These are phyloP conservation scores for Cynocephalus volans DNA, from an alignment of 2,113 vertebrate genomes.

Conservation along the genomic window DNA sequence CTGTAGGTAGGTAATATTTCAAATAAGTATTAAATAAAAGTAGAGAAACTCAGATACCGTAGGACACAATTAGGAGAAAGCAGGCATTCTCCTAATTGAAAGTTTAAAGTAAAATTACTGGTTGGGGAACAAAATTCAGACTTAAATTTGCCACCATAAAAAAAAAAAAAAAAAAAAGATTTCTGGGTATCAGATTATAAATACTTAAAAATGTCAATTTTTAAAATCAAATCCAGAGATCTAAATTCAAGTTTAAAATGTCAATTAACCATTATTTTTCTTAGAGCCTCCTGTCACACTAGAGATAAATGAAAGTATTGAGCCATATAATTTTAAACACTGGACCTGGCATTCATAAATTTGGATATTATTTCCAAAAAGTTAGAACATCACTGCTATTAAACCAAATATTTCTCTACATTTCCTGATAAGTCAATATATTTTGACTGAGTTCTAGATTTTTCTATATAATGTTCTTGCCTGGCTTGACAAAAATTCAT, in stretches of 20 bases:
- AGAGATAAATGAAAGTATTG: conserved; percentile 1
- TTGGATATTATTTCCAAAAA: conserved; percentile 40
- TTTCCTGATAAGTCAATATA: conserved; percentile 27
- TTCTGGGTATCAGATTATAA: neutral
- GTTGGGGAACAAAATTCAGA: conserved; percentile 29
- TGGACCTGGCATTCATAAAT: conserved; percentile 1
- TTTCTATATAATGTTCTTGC: neutral
- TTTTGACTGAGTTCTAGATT: conserved; percentile 43
- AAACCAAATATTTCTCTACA: conserved; percentile 27
- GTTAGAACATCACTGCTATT: conserved; percentile 14
- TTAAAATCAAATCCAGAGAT: conserved; percentile 40
- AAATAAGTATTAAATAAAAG: neutral
- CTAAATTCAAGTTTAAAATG: conserved; percentile 67
- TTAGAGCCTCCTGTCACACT: neutral
- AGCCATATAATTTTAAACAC: conserved; percentile 13
- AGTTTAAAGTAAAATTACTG: conserved; percentile 23
- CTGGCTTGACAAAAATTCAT: conserved; percentile 22
- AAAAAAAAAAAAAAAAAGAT: neutral
- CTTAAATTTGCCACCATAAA: conserved; percentile 34
- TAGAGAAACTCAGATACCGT: conserved; percentile 5
- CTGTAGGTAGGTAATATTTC: neutral
- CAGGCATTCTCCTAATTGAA: neutral
- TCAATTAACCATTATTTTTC: conserved; percentile 6
- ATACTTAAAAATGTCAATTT: conserved; percentile 59
- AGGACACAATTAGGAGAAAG: neutral